These are phyloP conservation scores for Gila orcuttii DNA, from an alignment of 2,113 vertebrate genomes.

Conservation along the genomic window DNA sequence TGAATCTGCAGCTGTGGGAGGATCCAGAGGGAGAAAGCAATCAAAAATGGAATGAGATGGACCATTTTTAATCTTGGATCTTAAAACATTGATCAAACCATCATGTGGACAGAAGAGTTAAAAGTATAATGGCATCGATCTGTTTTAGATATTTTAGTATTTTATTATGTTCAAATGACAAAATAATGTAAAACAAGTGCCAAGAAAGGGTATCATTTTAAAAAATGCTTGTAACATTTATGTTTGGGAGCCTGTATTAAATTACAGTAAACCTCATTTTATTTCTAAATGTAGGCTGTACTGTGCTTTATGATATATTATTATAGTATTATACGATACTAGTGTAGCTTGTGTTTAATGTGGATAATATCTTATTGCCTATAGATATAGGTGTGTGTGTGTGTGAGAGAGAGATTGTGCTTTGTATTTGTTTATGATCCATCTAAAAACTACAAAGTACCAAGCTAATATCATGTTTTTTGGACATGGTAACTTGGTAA, in stretches of 20 bases:
- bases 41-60: constrained; percentile 59
- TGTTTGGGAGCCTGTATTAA: background rate
- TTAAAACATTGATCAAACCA: background rate
- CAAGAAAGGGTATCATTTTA: background rate
- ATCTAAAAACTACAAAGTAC: background rate
- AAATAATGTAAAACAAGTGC: background rate
- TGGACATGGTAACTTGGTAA: background rate
- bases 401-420: too few species aligned
- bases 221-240: background rate
- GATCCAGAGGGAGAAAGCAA: constrained; percentile 62
- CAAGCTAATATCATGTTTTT: background rate
- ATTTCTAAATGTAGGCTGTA: background rate
- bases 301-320: background rate
- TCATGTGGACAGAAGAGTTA: background rate
- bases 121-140: background rate
- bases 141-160: background rate
- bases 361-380: background rate
- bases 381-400: background rate
- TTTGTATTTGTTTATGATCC: background rate
- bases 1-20: constrained; percentile 53
- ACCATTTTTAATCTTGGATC: background rate
- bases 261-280: constrained; percentile 19
- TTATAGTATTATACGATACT: background rate
- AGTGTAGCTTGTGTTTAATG: background rate
- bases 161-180: background rate